Evolutionary conservation across 2,113 vertebrate species (phyloP), one percentile per base, ranked within the genome.

Genomic region (Pseudorasbora parva): DNA sequence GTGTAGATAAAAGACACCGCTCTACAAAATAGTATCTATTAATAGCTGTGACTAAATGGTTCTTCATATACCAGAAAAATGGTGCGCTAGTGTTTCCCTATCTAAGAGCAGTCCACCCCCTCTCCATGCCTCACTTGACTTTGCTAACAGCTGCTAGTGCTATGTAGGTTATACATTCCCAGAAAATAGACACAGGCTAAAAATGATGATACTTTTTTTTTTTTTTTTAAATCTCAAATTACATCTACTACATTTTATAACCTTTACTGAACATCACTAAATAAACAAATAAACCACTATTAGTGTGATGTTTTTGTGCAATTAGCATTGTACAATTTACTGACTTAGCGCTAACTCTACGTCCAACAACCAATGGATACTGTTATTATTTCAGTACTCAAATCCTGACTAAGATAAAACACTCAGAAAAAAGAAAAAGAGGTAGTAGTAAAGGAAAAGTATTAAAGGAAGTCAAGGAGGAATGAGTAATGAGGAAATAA

Each of bases 121-220:
- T 78, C 41, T 23, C 49, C 47, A n/a, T 69, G 68, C 69, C 60
- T 51, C 43, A 21, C 41, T 74, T 71, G 49, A 33, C 60, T 56
- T 80, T 54, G 15, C 71, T n/a, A 91, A 89, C 88, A 92, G 91
- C 92, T 92, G 89, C 89, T n/a, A 8, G 8, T 56, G 21, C 85
- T 64, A 90, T 85, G 84, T 83, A 82, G 86, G 81, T 87, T 83
- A 87, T 83, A 56, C 77, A 81, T 72, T 86, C n/a, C 56, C 2
- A 60, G 77, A 77, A 82, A 74, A 81, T 43, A 62, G 69, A 68
- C 37, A 4, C n/a, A 25, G 19, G 14, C 56, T 74, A 27, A 51
- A 82, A 25, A 54, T n/a, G n/a, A n/a, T n/a, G n/a, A 33, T 37
- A 2, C 3, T 30, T 30, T 30, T 30, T 30, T 30, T 30, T 30